Percentiles rank a stretch among this genome's conserved stretches.
phyloP scores from a whole-genome alignment of 1,140 invertebrate species.

The Drosophila pectinifera region DNA sequence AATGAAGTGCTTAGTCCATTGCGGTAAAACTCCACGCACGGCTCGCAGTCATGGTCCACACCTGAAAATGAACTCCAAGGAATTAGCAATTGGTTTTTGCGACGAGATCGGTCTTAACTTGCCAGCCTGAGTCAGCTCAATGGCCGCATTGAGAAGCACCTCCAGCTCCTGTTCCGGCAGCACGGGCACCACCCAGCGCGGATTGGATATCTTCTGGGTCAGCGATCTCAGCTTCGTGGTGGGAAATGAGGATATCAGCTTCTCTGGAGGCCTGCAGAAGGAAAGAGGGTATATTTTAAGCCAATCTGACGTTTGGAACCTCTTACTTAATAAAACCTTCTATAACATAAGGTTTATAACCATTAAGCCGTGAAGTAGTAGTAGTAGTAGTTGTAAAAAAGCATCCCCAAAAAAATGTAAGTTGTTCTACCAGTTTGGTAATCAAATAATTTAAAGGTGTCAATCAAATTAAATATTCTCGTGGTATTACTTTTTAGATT shows the following conservation, averaged over 20 bases:
- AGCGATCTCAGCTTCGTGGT: conserved; percentile 93
- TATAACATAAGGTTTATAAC: not conserved
- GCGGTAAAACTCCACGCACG: conserved; percentile 97
- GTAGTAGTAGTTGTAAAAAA: not conserved
- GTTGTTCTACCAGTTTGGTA: not conserved
- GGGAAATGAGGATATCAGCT: conserved; percentile 89
- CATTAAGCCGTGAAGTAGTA: not conserved
- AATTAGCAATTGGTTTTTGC: not conserved
- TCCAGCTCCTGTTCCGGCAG: conserved; percentile 98
- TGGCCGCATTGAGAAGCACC: conserved; percentile 94
- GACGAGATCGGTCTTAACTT: conserved; percentile 32
- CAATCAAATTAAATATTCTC: not conserved
- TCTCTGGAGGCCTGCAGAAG: conserved; percentile 69
- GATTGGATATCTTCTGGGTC: conserved; percentile 97
- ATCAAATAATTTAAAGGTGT: conserved; percentile 2
- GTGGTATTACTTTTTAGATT: not conserved
- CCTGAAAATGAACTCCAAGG: conserved; percentile 86
- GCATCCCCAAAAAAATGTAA: not conserved
- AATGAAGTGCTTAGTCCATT: conserved; percentile 98
- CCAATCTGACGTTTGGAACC: too few relatives aligned
- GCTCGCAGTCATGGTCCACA: conserved; percentile 94
- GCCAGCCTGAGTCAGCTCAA: conserved; percentile 93
- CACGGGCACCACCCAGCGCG: conserved; percentile 98
- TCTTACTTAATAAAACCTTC: not conserved
- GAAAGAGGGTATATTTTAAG: not conserved